phyloP scores from a whole-genome alignment of 2,113 vertebrate genomes.

The Thymallus thymallus region DNA sequence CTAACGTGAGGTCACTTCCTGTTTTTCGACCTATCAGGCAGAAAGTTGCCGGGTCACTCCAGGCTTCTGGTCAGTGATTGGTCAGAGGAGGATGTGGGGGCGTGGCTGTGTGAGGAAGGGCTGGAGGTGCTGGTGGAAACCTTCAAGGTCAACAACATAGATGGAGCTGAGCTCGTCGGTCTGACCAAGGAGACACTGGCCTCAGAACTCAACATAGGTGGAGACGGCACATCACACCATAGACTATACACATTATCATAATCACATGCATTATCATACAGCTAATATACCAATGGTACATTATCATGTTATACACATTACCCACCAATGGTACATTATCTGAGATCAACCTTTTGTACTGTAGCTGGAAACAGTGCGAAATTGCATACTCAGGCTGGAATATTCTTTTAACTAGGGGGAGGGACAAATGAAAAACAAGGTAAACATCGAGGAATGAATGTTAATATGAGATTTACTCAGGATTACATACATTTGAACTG shows the following conservation, averaged over 20 bases:
- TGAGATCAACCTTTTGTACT: neutral
- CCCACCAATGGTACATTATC: neutral
- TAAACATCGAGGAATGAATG: constrained; percentile 41
- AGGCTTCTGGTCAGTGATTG: constrained; percentile 79
- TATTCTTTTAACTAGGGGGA: too few species aligned
- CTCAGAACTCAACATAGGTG: constrained; percentile 91
- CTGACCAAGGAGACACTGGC: constrained; percentile 87
- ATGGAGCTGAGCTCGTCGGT: constrained; percentile 85
- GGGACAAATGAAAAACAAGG: constrained; percentile 4
- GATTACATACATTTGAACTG: constrained; percentile 41
- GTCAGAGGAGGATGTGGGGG: constrained; percentile 90
- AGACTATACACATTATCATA: neutral
- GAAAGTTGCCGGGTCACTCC: constrained; percentile 47
- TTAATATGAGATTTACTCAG: constrained; percentile 32
- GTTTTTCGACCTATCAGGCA: constrained; percentile 62
- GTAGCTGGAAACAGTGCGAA: neutral
- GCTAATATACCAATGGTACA: constrained; percentile 19
- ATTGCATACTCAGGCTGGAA: too few species aligned
- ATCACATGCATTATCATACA: neutral
- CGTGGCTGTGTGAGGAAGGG: constrained; percentile 83
- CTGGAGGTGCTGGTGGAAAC: constrained; percentile 76
- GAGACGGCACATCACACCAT: constrained; percentile 43
- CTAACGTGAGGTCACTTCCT: constrained; percentile 35
- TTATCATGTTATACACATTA: neutral
- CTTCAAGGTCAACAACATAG: constrained; percentile 90